These are phyloP conservation scores for Atractosteus spatula DNA, from an alignment of 2,113 vertebrate genomes.

Conservation along the genomic window DNA sequence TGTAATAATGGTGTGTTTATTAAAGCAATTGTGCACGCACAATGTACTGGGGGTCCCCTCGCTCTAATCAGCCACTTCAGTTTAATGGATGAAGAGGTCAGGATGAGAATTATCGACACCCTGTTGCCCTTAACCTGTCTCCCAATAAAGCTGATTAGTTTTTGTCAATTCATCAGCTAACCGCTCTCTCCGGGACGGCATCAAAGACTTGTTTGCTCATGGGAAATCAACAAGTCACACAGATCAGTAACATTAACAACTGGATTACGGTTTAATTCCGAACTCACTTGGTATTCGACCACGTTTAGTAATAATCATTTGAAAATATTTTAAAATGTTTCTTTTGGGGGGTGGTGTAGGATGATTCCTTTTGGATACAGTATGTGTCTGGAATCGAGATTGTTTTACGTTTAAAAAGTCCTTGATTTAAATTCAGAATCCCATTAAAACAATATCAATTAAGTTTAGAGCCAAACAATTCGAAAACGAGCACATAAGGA, in stretches of 20 bases:
- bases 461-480: no score
- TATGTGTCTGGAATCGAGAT: no score
- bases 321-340: no score
- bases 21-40: constrained; percentile 53
- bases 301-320: no score
- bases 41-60: constrained; percentile 61
- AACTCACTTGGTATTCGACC: constrained; percentile 56
- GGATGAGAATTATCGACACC: constrained; percentile 89
- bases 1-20: constrained; percentile 65
- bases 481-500: no score
- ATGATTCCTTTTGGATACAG: no score
- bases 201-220: constrained; percentile 87
- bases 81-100: constrained; percentile 92
- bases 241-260: constrained; percentile 66
- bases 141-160: constrained; percentile 99
- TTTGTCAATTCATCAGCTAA: constrained; percentile 93
- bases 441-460: no score
- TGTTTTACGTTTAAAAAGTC: no score
- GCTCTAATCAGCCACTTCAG: constrained; percentile 85
- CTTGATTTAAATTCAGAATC: no score
- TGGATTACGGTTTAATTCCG: constrained; percentile 59
- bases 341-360: no score
- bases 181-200: constrained; percentile 68
- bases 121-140: constrained; percentile 92
- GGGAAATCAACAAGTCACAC: constrained; percentile 95